Evolutionary conservation across 2,888 invertebrate genomes (phyloP).

Genomic region (Acleris sparsana): DNA sequence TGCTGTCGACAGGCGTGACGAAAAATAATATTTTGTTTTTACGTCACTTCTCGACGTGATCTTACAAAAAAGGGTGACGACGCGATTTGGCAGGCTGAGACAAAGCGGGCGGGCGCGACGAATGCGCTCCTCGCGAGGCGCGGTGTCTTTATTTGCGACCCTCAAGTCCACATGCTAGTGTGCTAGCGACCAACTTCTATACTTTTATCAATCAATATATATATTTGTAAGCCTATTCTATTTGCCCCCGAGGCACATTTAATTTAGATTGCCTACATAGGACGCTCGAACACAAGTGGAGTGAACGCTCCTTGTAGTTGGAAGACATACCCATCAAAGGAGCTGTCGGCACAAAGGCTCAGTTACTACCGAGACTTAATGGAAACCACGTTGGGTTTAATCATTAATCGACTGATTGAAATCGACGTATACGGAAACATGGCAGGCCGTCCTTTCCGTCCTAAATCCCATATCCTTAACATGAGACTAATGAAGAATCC

Average conservation of each 20-base stretch:
- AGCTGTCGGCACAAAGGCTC: conserved; percentile 28
- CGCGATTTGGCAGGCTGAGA: conserved; percentile 57
- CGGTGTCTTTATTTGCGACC: conserved; percentile 4
- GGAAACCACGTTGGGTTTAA: conserved; percentile 40
- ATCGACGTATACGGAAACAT: conserved; percentile 67
- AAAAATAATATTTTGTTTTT: conserved; percentile 74
- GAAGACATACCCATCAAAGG: conserved; percentile 29
- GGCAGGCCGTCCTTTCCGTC: conserved; percentile 62
- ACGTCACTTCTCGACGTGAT: conserved; percentile 62
- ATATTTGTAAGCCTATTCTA: background rate
- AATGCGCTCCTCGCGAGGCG: conserved; percentile 44
- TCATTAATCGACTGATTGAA: conserved; percentile 64
- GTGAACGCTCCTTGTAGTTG: conserved; percentile 20
- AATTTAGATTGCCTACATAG: conserved; percentile 5
- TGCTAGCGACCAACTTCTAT: no score
- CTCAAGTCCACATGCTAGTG: no score
- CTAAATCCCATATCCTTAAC: conserved; percentile 52
- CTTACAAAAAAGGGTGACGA: conserved; percentile 68
- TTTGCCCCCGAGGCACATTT: background rate
- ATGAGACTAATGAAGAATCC: conserved; percentile 56
- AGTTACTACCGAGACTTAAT: conserved; percentile 38
- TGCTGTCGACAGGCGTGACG: conserved; percentile 73
- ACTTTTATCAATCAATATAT: no score
- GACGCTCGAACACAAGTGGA: conserved; percentile 2
- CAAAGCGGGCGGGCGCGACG: conserved; percentile 59